Percentiles rank a stretch among this genome's conserved stretches.
These are phyloP conservation scores for Eupithecia tripunctaria DNA, from an alignment of 2,888 invertebrate genomes.

Conservation along the genomic window DNA sequence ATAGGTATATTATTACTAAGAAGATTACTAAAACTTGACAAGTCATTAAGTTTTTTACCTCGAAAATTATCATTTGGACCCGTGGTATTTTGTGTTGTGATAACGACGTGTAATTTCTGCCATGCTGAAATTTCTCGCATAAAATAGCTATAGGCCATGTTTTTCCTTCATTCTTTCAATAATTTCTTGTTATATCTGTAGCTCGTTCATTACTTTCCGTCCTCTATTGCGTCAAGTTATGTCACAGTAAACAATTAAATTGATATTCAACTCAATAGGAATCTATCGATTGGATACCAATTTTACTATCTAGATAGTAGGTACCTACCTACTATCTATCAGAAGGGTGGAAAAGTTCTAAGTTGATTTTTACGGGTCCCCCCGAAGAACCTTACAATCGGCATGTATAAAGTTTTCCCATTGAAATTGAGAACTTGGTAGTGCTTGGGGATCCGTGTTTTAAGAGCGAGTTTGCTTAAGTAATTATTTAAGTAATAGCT, in stretches of 20 bases:
- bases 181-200: background rate
- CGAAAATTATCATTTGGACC: background rate
- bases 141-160: background rate
- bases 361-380: background rate
- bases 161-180: background rate
- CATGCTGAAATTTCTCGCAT: background rate
- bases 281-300: no score
- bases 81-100: background rate
- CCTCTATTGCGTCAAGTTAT: background rate
- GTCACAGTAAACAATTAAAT: background rate
- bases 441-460: constrained; percentile 28
- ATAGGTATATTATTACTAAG: background rate
- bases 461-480: constrained; percentile 22
- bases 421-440: constrained; percentile 44
- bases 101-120: background rate
- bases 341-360: background rate
- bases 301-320: background rate
- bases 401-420: constrained; percentile 30
- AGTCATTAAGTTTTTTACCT: background rate
- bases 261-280: background rate
- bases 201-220: background rate
- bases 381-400: constrained; percentile 2
- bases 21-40: background rate
- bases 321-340: background rate
- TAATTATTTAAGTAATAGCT: constrained; percentile 34